Evolutionary conservation across 2,113 vertebrate species (phyloP).

Genomic region (Hydropotes inermis): DNA sequence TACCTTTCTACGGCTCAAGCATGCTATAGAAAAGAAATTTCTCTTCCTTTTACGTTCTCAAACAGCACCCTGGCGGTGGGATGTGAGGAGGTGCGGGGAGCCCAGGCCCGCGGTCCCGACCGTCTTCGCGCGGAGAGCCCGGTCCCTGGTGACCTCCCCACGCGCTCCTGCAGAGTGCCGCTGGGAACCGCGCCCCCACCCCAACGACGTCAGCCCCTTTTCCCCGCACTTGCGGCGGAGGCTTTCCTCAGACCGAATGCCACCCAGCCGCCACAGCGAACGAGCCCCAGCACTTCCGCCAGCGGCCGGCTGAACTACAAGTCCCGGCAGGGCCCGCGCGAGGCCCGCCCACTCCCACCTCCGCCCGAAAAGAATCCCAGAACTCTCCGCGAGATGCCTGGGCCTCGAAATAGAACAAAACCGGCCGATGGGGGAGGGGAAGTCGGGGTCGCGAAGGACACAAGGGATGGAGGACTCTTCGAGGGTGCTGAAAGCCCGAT

Average conservation of each 20-base stretch:
- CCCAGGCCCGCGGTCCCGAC: neutral
- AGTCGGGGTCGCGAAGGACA: neutral
- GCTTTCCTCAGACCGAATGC: neutral
- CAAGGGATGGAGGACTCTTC: accelerated
- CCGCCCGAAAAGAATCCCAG: slow-evolving; percentile 53
- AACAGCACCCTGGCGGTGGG: neutral
- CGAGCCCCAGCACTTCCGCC: neutral
- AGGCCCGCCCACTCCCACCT: neutral
- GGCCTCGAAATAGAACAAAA: slow-evolving; percentile 74
- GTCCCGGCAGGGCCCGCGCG: slow-evolving; percentile 39
- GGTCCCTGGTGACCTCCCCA: neutral
- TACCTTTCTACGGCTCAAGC: neutral
- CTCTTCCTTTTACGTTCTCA: neutral
- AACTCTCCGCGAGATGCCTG: slow-evolving; percentile 50
- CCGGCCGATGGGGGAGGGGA: slow-evolving; percentile 52
- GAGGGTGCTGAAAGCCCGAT: neutral
- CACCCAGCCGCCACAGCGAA: neutral
- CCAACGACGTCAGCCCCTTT: neutral
- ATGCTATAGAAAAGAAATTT: neutral
- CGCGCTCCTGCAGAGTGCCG: neutral
- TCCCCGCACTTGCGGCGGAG: neutral
- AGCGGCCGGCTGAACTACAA: slow-evolving; percentile 4
- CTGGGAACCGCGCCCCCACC: neutral
- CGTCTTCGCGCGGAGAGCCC: neutral
- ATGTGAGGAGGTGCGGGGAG: neutral